A percentile compares a stretch with the other conserved stretches of the same genome.
Conservation (phyloP, 2,888 invertebrate genomes). For the Hypercompe scribonia region DNA sequence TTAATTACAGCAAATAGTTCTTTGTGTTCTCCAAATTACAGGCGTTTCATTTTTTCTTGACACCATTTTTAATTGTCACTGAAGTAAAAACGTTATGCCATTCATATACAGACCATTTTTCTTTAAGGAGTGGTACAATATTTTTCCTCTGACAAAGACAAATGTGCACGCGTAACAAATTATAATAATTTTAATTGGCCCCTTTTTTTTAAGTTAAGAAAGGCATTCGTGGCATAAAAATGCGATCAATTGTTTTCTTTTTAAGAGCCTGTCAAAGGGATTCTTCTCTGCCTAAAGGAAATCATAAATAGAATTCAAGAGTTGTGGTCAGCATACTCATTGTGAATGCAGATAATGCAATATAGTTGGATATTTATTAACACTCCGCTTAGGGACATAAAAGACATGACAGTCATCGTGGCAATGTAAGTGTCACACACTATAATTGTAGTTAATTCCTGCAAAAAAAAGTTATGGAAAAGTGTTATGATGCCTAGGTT, state of each 20-base stretch:
- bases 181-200: slow-evolving; percentile 44
- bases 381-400: no score
- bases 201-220: slow-evolving; percentile 30
- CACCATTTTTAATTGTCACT: background rate
- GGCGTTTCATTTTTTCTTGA: slow-evolving; percentile 14
- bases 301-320: no score
- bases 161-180: slow-evolving; percentile 31
- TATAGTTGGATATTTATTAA: no score
- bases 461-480: no score
- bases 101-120: slow-evolving; percentile 16
- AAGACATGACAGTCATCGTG: no score
- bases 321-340: no score
- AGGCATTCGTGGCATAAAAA: slow-evolving; percentile 31
- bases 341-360: no score
- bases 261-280: no score
- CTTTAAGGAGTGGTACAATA: background rate
- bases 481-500: no score
- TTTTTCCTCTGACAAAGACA: slow-evolving; percentile 25
- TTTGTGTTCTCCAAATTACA: slow-evolving; percentile 16
- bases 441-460: no score
- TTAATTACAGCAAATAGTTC: slow-evolving; percentile 35
- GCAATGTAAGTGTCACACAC: no score
- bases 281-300: no score
- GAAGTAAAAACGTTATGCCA: slow-evolving; percentile 14
- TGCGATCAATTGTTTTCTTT: slow-evolving; percentile 6